These are phyloP conservation scores for Paramisgurnus dabryanus DNA, from an alignment of 2,113 vertebrate species.

Conservation along the genomic window DNA sequence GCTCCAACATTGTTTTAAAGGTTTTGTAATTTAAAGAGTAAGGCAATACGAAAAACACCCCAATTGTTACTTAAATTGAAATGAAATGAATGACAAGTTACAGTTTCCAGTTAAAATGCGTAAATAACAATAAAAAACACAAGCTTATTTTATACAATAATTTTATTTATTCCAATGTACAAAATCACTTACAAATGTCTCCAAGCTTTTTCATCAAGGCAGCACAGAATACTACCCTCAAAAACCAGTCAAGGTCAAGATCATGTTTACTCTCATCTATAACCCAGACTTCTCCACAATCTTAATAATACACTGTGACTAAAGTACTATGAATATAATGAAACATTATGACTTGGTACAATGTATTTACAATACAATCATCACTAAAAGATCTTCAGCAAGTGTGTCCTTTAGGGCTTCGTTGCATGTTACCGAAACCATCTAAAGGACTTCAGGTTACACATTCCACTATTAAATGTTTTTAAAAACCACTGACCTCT, in stretches of 20 bases:
- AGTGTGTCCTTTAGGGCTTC: constrained; percentile 50
- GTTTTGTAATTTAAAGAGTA: too few species aligned
- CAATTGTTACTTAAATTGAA: too few species aligned
- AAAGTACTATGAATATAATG: constrained; percentile 69
- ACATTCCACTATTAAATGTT: constrained; percentile 40
- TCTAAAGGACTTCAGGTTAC: constrained; percentile 19
- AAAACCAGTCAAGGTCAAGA: constrained; percentile 65
- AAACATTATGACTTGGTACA: constrained; percentile 74
- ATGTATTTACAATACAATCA: constrained; percentile 75
- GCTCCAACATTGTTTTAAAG: too few species aligned
- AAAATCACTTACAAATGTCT: constrained; percentile 74
- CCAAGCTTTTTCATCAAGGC: constrained; percentile 75
- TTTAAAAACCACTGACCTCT: constrained; percentile 12
- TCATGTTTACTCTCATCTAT: constrained; percentile 57
- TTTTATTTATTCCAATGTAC: constrained; percentile 82
- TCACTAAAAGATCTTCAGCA: constrained; percentile 61
- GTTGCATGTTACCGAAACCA: constrained; percentile 1
- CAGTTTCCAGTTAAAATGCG: too few species aligned
- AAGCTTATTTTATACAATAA: constrained; percentile 62
- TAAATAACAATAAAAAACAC: not conserved
- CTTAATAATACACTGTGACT: constrained; percentile 37
- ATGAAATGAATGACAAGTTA: too few species aligned
- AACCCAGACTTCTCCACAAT: constrained; percentile 65
- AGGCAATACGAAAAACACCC: too few species aligned
- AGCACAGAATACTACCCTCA: constrained; percentile 60